Percentiles rank a stretch among this genome's conserved stretches.
Conservation (phyloP, 1,140 invertebrate species). For the Drosophila bocki region DNA sequence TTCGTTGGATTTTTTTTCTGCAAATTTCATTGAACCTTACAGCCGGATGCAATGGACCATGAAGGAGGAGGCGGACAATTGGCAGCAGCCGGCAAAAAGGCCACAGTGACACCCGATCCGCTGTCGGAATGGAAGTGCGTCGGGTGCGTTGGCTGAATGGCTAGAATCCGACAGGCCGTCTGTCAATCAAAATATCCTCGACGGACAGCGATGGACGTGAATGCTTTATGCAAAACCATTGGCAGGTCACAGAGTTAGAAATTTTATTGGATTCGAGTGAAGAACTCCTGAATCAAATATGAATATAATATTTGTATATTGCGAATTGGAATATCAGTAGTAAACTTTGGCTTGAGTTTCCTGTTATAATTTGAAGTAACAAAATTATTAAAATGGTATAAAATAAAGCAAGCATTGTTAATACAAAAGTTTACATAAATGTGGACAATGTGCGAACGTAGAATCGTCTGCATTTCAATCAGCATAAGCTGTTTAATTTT, state of each 20-base stretch:
- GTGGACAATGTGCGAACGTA: neutral
- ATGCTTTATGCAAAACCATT: constrained; percentile 17
- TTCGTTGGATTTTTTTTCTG: constrained; percentile 20
- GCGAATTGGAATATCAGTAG: neutral
- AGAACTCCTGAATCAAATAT: neutral
- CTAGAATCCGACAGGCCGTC: constrained; percentile 13
- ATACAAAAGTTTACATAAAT: neutral
- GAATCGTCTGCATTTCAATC: neutral
- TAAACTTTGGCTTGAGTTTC: neutral
- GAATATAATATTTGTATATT: neutral
- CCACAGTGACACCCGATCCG: constrained; percentile 25
- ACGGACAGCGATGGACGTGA: constrained; percentile 19
- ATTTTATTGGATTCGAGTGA: neutral
- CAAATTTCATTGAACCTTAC: constrained; percentile 31
- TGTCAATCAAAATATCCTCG: constrained; percentile 32
- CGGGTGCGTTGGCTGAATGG: constrained; percentile 10
- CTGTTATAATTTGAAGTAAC: neutral
- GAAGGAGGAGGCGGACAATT: constrained; percentile 25
- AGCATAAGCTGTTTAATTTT: neutral
- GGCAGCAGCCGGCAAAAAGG: constrained; percentile 37
- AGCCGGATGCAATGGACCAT: constrained; percentile 43
- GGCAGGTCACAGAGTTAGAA: constrained; percentile 11
- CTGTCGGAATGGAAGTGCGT: constrained; percentile 19
- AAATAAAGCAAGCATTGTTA: neutral
- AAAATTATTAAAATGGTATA: neutral